Evolutionary conservation across 1,140 invertebrate species (phyloP).

Genomic region (Rhagoletis pomonella): DNA sequence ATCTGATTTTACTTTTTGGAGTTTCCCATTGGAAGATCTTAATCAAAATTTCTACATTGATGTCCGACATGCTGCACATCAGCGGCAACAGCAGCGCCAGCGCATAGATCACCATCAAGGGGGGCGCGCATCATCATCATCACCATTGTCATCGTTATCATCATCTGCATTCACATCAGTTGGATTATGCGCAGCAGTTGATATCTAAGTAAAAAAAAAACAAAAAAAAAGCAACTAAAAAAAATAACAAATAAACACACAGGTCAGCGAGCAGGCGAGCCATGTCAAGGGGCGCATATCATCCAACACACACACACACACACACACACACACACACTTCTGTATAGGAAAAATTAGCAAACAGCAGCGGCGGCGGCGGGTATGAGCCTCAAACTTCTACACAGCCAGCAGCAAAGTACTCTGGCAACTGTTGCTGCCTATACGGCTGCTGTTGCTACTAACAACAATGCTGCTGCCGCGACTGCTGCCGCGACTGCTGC

Average conservation of each 20-base stretch:
- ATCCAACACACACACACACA: background rate
- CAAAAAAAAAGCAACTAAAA: background rate
- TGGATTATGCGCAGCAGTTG: background rate
- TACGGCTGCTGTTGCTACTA: background rate
- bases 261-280: background rate
- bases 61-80: slow-evolving; percentile 65
- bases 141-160: background rate
- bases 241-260: background rate
- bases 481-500: background rate
- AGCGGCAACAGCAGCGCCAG: slow-evolving; percentile 44
- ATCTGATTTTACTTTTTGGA: too few species aligned
- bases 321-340: background rate
- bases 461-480: background rate
- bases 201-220: background rate
- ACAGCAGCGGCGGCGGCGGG: background rate
- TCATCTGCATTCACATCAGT: background rate
- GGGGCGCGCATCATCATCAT: background rate
- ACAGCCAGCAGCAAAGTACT: background rate
- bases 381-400: background rate
- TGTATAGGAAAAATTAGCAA: background rate
- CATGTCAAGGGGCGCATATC: background rate
- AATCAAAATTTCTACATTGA: slow-evolving; percentile 27
- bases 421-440: slow-evolving; percentile 6
- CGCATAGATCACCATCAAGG: background rate
- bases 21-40: background rate